These are phyloP conservation scores for Trinorchestia longiramus DNA, from an alignment of 1,140 invertebrate genomes.

Conservation along the genomic window DNA sequence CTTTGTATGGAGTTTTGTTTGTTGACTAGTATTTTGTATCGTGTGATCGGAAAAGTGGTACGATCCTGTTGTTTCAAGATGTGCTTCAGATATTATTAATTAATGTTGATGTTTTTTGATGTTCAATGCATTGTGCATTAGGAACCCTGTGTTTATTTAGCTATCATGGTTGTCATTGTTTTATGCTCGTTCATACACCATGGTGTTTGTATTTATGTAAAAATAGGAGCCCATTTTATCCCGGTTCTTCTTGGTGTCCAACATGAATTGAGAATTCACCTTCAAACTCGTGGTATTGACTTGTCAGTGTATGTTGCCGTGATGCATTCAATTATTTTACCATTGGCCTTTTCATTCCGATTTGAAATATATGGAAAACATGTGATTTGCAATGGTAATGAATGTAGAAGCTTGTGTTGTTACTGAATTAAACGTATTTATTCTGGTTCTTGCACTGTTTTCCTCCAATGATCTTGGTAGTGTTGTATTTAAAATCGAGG, in stretches of 20 bases:
- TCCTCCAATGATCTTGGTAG: not conserved
- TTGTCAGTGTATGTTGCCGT: too few relatives aligned
- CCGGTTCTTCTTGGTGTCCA: not conserved
- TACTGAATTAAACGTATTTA: not conserved
- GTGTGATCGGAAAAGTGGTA: not conserved
- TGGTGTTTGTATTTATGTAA: not conserved
- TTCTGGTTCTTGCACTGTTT: not conserved
- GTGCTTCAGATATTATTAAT: not conserved
- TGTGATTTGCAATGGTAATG: not conserved
- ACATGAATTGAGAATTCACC: too few relatives aligned
- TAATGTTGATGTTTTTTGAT: not conserved
- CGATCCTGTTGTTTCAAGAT: not conserved
- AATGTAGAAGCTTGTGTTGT: not conserved
- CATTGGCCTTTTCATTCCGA: not conserved
- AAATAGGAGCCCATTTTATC: not conserved
- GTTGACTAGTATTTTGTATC: not conserved
- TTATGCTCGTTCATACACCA: not conserved
- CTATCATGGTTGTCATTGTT: not conserved
- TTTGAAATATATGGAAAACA: not conserved
- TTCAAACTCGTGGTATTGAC: too few relatives aligned
- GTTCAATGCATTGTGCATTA: not conserved
- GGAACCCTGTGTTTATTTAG: not conserved
- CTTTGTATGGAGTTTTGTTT: too few relatives aligned
- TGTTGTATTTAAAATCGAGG: not conserved
- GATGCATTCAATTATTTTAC: not conserved